These are phyloP conservation scores for Ginglymostoma cirratum DNA, from an alignment of 2,113 vertebrate species.

Conservation along the genomic window DNA sequence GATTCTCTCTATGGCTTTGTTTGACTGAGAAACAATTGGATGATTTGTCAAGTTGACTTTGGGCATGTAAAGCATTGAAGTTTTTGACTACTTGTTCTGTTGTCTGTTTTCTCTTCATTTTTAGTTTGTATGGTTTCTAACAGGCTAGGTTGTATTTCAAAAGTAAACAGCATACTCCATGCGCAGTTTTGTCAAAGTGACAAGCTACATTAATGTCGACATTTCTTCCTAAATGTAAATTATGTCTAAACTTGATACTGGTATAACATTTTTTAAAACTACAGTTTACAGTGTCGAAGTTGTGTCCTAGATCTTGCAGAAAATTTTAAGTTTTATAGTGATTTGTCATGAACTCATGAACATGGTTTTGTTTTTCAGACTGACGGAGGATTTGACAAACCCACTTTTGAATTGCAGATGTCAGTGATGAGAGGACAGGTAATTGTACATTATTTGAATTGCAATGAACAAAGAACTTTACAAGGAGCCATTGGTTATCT, in stretches of 20 bases:
- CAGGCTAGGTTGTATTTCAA: background rate
- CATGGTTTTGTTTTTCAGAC: slow-evolving; percentile 52
- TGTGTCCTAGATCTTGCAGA: too few species aligned
- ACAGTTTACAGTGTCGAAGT: background rate
- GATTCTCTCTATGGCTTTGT: background rate
- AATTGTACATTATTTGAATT: slow-evolving; percentile 39
- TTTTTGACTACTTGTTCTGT: background rate
- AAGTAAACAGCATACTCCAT: background rate
- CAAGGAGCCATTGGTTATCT: background rate
- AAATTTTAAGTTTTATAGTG: background rate
- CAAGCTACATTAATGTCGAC: background rate
- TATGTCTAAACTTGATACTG: background rate
- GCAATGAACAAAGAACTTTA: background rate
- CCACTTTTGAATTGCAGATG: slow-evolving; percentile 94
- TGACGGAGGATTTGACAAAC: slow-evolving; percentile 88
- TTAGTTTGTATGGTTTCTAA: background rate
- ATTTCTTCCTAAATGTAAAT: background rate
- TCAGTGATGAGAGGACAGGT: slow-evolving; percentile 98
- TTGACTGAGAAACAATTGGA: background rate
- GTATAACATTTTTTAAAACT: background rate
- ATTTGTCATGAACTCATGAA: background rate
- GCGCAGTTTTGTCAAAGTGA: background rate
- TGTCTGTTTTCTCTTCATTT: background rate
- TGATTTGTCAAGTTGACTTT: background rate
- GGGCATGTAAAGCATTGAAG: background rate